Evolutionary conservation across 2,888 invertebrate species (phyloP).

Genomic region (Aromia moschata): DNA sequence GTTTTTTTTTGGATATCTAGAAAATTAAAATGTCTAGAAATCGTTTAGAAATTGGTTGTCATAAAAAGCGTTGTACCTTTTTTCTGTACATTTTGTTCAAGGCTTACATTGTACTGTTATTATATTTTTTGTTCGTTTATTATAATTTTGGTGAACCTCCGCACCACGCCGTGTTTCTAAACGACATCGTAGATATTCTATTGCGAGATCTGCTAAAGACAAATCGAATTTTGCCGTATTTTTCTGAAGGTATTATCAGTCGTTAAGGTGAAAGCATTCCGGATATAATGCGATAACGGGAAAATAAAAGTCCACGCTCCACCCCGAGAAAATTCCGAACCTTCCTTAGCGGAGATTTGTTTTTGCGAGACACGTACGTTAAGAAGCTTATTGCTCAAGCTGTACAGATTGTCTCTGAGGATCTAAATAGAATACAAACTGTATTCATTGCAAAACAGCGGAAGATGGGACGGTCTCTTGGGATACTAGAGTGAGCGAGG

Average conservation of each 20-base stretch:
- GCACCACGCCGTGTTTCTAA: neutral
- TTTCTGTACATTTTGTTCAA: too few relatives aligned
- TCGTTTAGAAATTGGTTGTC: too few relatives aligned
- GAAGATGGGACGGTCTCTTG: conserved; percentile 17
- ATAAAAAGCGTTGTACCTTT: too few relatives aligned
- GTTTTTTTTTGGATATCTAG: too few relatives aligned
- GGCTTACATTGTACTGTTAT: too few relatives aligned
- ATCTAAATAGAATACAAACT: conserved; percentile 54
- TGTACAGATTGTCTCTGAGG: conserved; percentile 41
- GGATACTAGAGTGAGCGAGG: conserved; percentile 22
- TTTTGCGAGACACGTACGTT: conserved; percentile 42
- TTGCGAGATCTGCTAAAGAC: conserved; percentile 16
- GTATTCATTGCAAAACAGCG: conserved; percentile 51
- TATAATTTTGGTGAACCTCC: too few relatives aligned
- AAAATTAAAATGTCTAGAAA: too few relatives aligned
- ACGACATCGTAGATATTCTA: neutral
- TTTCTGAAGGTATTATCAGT: conserved; percentile 8
- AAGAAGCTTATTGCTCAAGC: conserved; percentile 39
- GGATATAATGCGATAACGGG: conserved; percentile 34
- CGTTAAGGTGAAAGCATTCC: conserved; percentile 26
- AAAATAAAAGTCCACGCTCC: conserved; percentile 31
- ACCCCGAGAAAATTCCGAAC: conserved; percentile 34
- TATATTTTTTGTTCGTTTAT: too few relatives aligned
- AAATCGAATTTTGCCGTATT: conserved; percentile 14
- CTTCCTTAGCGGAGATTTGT: conserved; percentile 43